Evolutionary conservation across 2,888 invertebrate genomes (phyloP).

Genomic region (Melieria omissa): DNA sequence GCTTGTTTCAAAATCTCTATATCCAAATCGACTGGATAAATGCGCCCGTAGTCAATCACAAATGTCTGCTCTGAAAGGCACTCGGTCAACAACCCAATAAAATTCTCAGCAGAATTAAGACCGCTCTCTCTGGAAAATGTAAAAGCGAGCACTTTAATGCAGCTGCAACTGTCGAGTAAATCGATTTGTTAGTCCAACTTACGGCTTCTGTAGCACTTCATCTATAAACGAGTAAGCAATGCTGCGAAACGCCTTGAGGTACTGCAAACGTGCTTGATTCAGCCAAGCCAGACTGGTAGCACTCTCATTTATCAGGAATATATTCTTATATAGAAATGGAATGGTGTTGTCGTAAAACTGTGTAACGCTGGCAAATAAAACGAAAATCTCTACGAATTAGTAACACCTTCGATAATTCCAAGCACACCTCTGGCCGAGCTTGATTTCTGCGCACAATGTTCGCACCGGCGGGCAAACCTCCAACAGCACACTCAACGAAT

Average conservation of each 20-base stretch:
- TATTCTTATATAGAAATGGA: slow-evolving; percentile 75
- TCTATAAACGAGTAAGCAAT: slow-evolving; percentile 65
- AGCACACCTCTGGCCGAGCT: slow-evolving; percentile 70
- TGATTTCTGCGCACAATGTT: slow-evolving; percentile 70
- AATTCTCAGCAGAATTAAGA: slow-evolving; percentile 53
- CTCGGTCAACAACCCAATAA: slow-evolving; percentile 66
- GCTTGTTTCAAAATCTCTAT: slow-evolving; percentile 73
- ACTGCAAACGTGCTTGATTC: slow-evolving; percentile 66
- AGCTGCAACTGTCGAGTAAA: not conserved
- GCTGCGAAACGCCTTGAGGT: slow-evolving; percentile 66
- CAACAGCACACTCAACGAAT: slow-evolving; percentile 76
- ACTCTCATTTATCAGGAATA: slow-evolving; percentile 65
- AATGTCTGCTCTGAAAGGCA: slow-evolving; percentile 71
- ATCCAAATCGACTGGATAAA: slow-evolving; percentile 76
- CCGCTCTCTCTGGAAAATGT: slow-evolving; percentile 45
- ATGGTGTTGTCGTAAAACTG: slow-evolving; percentile 81
- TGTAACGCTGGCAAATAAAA: slow-evolving; percentile 72
- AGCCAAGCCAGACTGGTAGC: slow-evolving; percentile 60
- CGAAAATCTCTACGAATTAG: too few relatives aligned
- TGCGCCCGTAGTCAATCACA: slow-evolving; percentile 76
- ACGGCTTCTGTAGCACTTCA: slow-evolving; percentile 62
- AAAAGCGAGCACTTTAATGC: not conserved
- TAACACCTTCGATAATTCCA: slow-evolving; percentile 13
- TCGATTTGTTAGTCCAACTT: slow-evolving; percentile 44
- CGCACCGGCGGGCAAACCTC: slow-evolving; percentile 73